Evolutionary conservation across 2,797 vertebrate species (phyloP).

Genomic region (Atherinosoma microstoma): DNA sequence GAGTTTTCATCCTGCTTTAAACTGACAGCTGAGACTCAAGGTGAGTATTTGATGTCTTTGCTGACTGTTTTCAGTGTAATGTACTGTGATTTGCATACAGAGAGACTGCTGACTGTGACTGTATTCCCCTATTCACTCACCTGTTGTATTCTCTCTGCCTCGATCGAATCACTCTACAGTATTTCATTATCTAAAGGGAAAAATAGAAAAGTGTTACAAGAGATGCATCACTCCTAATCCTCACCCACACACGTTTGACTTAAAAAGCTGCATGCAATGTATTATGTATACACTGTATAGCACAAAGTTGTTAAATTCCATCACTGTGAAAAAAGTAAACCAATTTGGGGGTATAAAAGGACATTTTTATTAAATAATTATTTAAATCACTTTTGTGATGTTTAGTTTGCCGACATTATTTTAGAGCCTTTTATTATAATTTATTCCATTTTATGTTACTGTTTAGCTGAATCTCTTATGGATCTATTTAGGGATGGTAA

Average conservation of each 20-base stretch:
- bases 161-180: conserved; percentile 47
- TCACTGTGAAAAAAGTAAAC: conserved; percentile 99
- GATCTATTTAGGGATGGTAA: conserved; percentile 95
- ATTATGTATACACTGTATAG: conserved; percentile 73
- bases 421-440: conserved; percentile 93
- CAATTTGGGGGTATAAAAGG: conserved; percentile 88
- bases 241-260: conserved; percentile 2
- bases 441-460: conserved; percentile 81
- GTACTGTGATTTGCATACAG: not conserved
- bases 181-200: conserved; percentile 67
- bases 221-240: not conserved
- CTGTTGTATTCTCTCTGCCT: conserved; percentile 49
- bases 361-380: conserved; percentile 82
- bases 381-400: conserved; percentile 86
- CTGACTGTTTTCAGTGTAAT: not conserved
- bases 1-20: conserved; percentile 12
- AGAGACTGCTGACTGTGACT: not conserved
- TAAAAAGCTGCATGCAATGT: conserved; percentile 86
- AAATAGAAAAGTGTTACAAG: conserved; percentile 45
- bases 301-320: conserved; percentile 78
- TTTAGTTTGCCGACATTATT: conserved; percentile 93
- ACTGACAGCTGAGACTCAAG: conserved; percentile 3
- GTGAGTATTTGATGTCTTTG: not conserved
- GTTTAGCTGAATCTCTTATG: conserved; percentile 87
- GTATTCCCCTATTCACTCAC: conserved; percentile 56